These are phyloP conservation scores for Cirrhinus mrigala DNA, from an alignment of 2,797 vertebrate genomes.

Conservation along the genomic window DNA sequence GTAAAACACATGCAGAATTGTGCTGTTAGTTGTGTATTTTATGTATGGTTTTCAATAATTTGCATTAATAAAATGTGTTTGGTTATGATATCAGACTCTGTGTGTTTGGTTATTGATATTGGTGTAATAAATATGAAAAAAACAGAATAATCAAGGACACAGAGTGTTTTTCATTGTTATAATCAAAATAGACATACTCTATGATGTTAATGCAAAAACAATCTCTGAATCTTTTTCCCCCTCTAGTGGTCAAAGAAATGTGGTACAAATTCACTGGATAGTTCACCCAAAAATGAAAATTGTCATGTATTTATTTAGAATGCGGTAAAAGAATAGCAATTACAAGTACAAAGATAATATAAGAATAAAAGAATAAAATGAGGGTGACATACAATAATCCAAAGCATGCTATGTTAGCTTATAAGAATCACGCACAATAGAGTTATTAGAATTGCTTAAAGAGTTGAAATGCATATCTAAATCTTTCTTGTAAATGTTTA, in stretches of 20 bases:
- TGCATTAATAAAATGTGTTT: constrained; percentile 90
- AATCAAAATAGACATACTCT: neutral
- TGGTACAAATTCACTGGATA: neutral
- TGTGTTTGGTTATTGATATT: constrained; percentile 43
- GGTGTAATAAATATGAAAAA: neutral
- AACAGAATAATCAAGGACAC: neutral
- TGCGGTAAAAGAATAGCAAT: too few relatives aligned
- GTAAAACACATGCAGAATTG: constrained; percentile 81
- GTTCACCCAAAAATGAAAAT: neutral
- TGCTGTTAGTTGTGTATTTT: constrained; percentile 86
- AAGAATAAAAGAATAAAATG: too few relatives aligned
- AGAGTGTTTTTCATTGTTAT: neutral
- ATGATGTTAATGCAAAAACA: neutral
- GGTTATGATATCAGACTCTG: constrained; percentile 43
- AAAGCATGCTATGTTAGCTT: too few relatives aligned
- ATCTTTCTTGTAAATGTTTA: too few relatives aligned
- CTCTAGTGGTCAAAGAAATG: constrained; percentile 18
- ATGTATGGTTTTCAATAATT: constrained; percentile 89
- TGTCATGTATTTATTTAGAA: neutral
- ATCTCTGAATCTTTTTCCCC: neutral
- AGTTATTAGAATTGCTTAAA: too few relatives aligned
- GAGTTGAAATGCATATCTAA: too few relatives aligned
- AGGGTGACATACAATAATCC: too few relatives aligned
- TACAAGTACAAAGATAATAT: too few relatives aligned
- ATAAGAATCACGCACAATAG: too few relatives aligned